These are phyloP conservation scores for Hypselothyrea guttata DNA, from an alignment of 2,888 invertebrate species.

Conservation along the genomic window DNA sequence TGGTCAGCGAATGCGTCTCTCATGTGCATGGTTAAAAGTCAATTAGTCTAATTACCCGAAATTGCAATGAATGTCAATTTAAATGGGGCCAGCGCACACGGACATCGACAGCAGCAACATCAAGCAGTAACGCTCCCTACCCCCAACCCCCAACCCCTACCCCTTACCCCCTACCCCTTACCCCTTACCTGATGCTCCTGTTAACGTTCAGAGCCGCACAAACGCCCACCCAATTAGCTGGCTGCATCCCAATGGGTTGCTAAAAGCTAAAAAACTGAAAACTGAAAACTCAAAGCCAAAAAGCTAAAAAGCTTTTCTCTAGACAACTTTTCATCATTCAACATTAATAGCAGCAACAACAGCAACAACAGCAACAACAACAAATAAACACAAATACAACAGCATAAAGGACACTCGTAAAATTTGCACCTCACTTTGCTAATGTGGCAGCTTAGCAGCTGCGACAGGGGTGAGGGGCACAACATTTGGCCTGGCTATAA, in stretches of 20 bases:
- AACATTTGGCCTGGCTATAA: constrained; percentile 29
- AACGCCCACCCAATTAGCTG: constrained; percentile 46
- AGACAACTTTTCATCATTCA: constrained; percentile 61
- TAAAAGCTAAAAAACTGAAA: constrained; percentile 27
- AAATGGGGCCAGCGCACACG: constrained; percentile 69
- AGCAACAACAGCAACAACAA: constrained; percentile 33
- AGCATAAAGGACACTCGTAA: constrained; percentile 69
- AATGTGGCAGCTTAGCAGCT: constrained; percentile 66
- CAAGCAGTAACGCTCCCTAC: not conserved
- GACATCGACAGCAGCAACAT: constrained; percentile 23
- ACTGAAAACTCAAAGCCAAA: constrained; percentile 28
- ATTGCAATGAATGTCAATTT: constrained; percentile 73
- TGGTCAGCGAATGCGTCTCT: constrained; percentile 14
- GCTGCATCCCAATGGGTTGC: constrained; percentile 5
- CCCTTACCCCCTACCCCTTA: too few species aligned
- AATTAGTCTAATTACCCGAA: constrained; percentile 73
- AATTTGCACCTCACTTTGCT: constrained; percentile 74
- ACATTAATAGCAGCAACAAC: constrained; percentile 28
- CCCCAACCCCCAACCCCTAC: too few species aligned
- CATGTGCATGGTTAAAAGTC: constrained; percentile 72
- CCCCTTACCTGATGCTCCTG: too few species aligned
- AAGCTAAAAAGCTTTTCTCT: constrained; percentile 42
- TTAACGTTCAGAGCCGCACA: too few species aligned
- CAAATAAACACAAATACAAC: constrained; percentile 12
- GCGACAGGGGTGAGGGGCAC: not conserved